Percentiles rank a stretch among this genome's conserved stretches.
These are phyloP conservation scores for Myotis lucifugus DNA, from an alignment of 2,113 vertebrate genomes.

Conservation along the genomic window DNA sequence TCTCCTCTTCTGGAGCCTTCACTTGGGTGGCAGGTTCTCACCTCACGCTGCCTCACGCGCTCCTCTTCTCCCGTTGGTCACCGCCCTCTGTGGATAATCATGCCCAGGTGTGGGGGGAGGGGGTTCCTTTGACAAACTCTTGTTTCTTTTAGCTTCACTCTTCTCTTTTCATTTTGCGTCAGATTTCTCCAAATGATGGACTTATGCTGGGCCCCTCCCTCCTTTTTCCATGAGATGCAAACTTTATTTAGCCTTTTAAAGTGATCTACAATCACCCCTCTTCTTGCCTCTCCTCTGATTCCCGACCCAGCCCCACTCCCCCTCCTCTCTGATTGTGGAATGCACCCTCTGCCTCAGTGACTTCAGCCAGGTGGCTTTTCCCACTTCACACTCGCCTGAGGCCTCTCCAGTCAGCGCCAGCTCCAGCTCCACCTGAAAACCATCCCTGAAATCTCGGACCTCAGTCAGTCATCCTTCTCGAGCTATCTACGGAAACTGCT, in stretches of 20 bases:
- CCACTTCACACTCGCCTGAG: background rate
- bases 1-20: background rate
- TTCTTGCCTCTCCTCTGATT: background rate
- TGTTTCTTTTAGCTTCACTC: background rate
- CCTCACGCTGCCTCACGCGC: rapidly evolving
- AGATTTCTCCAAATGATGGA: background rate
- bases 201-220: background rate
- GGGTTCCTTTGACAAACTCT: background rate
- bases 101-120: background rate
- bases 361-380: background rate
- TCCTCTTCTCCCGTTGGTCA: too few relatives aligned
- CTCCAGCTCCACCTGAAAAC: background rate
- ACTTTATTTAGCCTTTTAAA: background rate
- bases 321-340: background rate
- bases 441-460: background rate
- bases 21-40: background rate
- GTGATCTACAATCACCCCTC: background rate
- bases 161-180: background rate
- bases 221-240: background rate
- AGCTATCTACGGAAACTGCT: background rate
- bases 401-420: background rate
- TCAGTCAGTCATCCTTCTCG: background rate
- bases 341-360: background rate
- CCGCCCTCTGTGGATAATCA: background rate
- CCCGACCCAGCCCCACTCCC: rapidly evolving